Percentiles rank a stretch among this genome's conserved stretches.
Conservation (phyloP, 2,888 invertebrate genomes). For the Cloeon dipterum region DNA sequence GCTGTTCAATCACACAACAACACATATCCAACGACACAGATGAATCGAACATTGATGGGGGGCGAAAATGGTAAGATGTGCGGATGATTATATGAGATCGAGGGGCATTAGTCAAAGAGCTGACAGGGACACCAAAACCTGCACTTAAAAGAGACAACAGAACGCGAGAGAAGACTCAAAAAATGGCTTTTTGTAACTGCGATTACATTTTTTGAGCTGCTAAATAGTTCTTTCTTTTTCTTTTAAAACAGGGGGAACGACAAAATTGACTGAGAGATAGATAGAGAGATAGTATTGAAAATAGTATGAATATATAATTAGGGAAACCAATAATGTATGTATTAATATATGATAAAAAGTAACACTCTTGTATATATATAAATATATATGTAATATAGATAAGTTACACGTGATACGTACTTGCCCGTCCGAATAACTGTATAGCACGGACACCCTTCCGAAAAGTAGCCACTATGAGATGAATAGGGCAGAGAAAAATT, state of each 20-base stretch:
- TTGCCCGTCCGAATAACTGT: constrained; percentile 96
- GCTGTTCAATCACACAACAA: no score
- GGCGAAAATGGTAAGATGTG: no score
- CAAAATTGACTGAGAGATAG: background rate
- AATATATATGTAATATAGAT: no score
- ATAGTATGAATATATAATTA: background rate
- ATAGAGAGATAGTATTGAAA: background rate
- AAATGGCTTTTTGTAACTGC: no score
- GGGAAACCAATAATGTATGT: no score
- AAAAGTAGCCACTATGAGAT: constrained; percentile 99
- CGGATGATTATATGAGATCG: no score
- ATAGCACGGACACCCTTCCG: constrained; percentile 99
- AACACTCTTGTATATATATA: background rate
- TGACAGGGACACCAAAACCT: no score
- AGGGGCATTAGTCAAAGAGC: no score
- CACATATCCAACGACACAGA: background rate
- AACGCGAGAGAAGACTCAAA: no score
- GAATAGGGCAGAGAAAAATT: background rate
- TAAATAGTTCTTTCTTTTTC: background rate
- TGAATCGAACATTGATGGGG: no score
- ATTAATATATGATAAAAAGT: background rate
- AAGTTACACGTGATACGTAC: constrained; percentile 44
- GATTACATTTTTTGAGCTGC: no score
- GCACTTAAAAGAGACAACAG: no score
- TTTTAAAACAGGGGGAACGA: background rate